These are phyloP conservation scores for Rhagonycha lutea DNA, from an alignment of 2,888 invertebrate species.

Conservation along the genomic window DNA sequence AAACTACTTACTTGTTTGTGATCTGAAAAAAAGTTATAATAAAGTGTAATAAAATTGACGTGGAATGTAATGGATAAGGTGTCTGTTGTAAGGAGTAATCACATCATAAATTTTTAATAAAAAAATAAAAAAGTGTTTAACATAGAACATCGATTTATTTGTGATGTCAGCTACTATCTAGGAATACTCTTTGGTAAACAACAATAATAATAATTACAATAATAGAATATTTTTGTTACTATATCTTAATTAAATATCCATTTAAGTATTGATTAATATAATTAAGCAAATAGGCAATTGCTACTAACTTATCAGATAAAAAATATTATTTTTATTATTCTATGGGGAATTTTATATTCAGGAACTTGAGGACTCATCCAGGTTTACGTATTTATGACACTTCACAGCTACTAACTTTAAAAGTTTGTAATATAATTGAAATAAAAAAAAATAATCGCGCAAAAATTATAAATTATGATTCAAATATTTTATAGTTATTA, in stretches of 20 bases:
- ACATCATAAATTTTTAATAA: not conserved
- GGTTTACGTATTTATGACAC: not conserved
- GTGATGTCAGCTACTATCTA: constrained; percentile 6
- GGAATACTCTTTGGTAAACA: constrained; percentile 28
- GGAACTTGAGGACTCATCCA: not conserved
- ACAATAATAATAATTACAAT: constrained; percentile 8
- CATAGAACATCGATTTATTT: constrained; percentile 25
- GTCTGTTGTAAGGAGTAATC: constrained; percentile 18
- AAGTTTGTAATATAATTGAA: not conserved
- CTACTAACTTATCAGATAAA: not conserved
- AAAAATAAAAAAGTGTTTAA: not conserved
- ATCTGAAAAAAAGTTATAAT: constrained; percentile 23
- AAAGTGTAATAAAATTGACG: constrained; percentile 14
- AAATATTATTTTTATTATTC: not conserved
- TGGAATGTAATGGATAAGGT: constrained; percentile 27
- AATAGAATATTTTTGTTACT: constrained; percentile 5
- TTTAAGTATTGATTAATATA: not conserved
- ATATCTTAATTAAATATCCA: not conserved
- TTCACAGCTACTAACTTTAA: not conserved
- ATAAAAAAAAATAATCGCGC: too few relatives aligned
- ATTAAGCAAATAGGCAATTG: constrained; percentile 1
- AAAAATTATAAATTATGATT: too few relatives aligned
- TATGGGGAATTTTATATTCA: not conserved
- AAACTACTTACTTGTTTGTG: constrained; percentile 27
- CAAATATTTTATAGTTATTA: too few relatives aligned